Base-by-base conservation (phyloP, 2,888 invertebrate species). In the Pterostichus madidus region DNA sequence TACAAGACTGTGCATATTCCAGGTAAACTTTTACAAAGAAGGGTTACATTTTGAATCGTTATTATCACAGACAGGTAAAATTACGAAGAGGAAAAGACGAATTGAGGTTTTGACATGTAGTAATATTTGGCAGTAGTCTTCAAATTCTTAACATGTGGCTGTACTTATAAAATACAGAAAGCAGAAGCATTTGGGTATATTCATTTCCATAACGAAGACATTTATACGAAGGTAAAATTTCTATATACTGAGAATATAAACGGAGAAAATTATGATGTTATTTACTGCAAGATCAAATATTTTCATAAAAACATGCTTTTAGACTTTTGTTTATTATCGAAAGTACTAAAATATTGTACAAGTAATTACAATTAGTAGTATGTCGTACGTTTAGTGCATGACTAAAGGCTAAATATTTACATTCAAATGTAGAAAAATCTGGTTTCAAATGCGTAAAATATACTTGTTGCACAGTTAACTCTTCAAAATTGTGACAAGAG, bases 341-440 rank as follows among this genome's bases (percentile, higher is more conserved):
- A 39, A 35, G 64, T 35, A 64, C 5, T 64, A 13, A 35, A 39
- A 35, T 71, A 44, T 39, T 71, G 44, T 64, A 13, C 44, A 11
- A 71, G 44, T 15, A 71, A 71, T 39, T 71, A 71, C 24, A 71
- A 71, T 71, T 71, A 71, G 44, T 71, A 71, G 39, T 71, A 71
- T 31, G 17, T 10, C 17, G 13, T 56, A 56, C 53, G 64, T 68
- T 68, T 68, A 5, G 64, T 68, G 64, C 64, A 71, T 71, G 68
- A 71, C 68, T 71, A 7, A 13, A 71, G 44, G 7, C 39, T 8
- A 71, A 71, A 71, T 71, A 71, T 71, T 71, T 71, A 71, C 68
- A 71, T 15, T 39, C 39, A 15, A 71, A 64, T 64, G 35, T 32
- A 13, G 68, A 71, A 44, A 44, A 39, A 35, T 35, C 59, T 59